A percentile compares a stretch with the other conserved stretches of the same genome.
Conservation (phyloP, 2,113 vertebrate genomes). For the Onychostoma macrolepis region DNA sequence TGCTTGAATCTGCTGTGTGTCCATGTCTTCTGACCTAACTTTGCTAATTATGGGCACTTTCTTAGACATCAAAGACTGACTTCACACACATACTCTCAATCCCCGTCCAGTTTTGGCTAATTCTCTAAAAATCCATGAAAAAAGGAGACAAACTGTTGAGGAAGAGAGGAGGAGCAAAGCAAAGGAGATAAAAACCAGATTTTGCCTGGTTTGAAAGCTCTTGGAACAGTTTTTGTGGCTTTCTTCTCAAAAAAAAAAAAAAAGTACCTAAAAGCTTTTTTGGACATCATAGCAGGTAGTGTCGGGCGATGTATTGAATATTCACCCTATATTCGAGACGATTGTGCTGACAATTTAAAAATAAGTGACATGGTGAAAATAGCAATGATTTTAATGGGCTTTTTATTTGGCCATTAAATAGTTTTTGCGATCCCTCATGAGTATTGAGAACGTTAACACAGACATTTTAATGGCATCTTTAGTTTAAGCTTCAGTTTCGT, state of each 20-base stretch:
- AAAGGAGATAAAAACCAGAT: slow-evolving; percentile 21
- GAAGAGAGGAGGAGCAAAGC: slow-evolving; percentile 39
- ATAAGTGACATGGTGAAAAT: background rate
- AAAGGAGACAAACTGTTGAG: background rate
- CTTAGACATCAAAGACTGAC: slow-evolving; percentile 60
- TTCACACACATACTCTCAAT: slow-evolving; percentile 51
- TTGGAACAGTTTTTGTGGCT: slow-evolving; percentile 34
- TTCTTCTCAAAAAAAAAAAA: background rate
- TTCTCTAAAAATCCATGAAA: background rate
- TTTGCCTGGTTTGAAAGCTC: slow-evolving; percentile 55
- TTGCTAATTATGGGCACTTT: slow-evolving; percentile 54
- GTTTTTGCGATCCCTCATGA: background rate
- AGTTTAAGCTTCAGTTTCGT: background rate
- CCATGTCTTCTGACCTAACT: slow-evolving; percentile 38
- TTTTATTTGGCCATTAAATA: slow-evolving; percentile 8
- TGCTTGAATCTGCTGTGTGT: slow-evolving; percentile 40
- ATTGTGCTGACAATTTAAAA: background rate
- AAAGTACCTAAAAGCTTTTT: slow-evolving; percentile 1
- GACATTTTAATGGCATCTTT: background rate
- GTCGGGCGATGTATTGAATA: background rate
- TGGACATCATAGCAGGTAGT: background rate
- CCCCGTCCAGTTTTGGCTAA: background rate
- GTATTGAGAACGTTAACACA: background rate
- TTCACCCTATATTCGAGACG: background rate
- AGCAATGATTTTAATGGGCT: background rate